These are phyloP conservation scores for Chondrosia reniformis DNA, from an alignment of 37 sponge, comb jelly and placozoan genomes.

Conservation along the genomic window DNA sequence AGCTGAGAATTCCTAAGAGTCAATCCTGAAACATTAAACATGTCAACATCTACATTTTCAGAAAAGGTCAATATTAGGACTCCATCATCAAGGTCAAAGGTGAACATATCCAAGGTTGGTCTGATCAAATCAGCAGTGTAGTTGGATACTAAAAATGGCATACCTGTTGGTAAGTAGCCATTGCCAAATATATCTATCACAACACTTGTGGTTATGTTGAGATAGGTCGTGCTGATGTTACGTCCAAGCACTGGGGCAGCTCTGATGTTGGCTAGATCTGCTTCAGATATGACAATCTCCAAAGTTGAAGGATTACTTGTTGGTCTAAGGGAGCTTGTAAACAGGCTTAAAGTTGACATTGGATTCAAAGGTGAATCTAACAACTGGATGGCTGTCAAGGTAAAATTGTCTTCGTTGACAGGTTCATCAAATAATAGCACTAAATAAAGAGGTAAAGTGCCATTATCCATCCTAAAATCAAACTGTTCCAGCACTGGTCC, in stretches of 20 bases:
- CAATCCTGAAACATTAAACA: slow-evolving; percentile 48
- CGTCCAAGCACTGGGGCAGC: slow-evolving; percentile 54
- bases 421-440: slow-evolving; percentile 79
- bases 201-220: slow-evolving; percentile 30
- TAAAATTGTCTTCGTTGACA: slow-evolving; percentile 39
- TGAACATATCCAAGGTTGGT: slow-evolving; percentile 59
- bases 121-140: slow-evolving; percentile 71
- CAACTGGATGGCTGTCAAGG: slow-evolving; percentile 36
- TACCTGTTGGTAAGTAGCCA: slow-evolving; percentile 18
- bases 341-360: slow-evolving; percentile 15
- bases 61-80: slow-evolving; percentile 59
- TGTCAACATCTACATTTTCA: slow-evolving; percentile 44
- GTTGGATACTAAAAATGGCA: slow-evolving; percentile 24
- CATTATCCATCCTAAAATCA: slow-evolving; percentile 79
- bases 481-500: slow-evolving; percentile 63
- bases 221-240: slow-evolving; percentile 39
- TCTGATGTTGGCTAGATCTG: slow-evolving; percentile 32
- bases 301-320: slow-evolving; percentile 22
- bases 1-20: slow-evolving; percentile 24
- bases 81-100: slow-evolving; percentile 70
- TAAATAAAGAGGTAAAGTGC: slow-evolving; percentile 60
- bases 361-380: slow-evolving; percentile 6
- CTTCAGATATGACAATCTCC: slow-evolving; percentile 26
- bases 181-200: slow-evolving; percentile 54
- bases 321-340: slow-evolving; percentile 12